A percentile compares a stretch with the other conserved stretches of the same genome.
These are phyloP conservation scores for Geotrypetes seraphini DNA, from an alignment of 2,797 vertebrate genomes.

Conservation along the genomic window DNA sequence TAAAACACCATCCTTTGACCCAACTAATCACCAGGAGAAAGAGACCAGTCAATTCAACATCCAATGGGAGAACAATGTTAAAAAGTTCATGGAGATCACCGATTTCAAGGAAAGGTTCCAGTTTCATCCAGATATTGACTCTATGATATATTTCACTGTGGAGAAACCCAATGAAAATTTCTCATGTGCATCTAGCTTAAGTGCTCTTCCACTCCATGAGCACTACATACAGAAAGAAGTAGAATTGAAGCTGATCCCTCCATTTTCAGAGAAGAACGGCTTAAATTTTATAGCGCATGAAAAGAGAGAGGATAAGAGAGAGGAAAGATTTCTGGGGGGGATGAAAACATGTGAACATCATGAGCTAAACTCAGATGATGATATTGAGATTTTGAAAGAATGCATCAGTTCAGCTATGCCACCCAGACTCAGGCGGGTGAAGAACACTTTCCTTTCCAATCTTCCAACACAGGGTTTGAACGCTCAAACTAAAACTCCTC, in stretches of 20 bases:
- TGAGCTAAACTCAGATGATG: slow-evolving; percentile 74
- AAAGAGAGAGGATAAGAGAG: slow-evolving; percentile 54
- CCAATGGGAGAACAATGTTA: slow-evolving; percentile 87
- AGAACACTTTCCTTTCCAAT: slow-evolving; percentile 69
- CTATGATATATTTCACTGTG: slow-evolving; percentile 93
- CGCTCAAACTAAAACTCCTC: slow-evolving; percentile 59
- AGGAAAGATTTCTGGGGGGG: slow-evolving; percentile 55
- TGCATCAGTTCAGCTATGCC: slow-evolving; percentile 94
- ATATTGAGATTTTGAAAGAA: slow-evolving; percentile 89
- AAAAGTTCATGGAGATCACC: slow-evolving; percentile 88
- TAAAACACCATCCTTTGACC: slow-evolving; percentile 84
- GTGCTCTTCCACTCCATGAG: slow-evolving; percentile 88
- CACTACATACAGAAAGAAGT: slow-evolving; percentile 94
- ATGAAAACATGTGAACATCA: slow-evolving; percentile 36
- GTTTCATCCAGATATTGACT: slow-evolving; percentile 83
- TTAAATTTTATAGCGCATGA: slow-evolving; percentile 50
- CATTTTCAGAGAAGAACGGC: slow-evolving; percentile 70
- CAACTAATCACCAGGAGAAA: slow-evolving; percentile 55
- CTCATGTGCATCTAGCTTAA: slow-evolving; percentile 96
- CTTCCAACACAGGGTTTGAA: slow-evolving; percentile 63
- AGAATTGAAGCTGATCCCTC: slow-evolving; percentile 85
- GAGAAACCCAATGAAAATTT: slow-evolving; percentile 97
- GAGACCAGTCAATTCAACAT: slow-evolving; percentile 69
- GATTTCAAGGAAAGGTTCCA: slow-evolving; percentile 90
- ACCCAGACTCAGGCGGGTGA: slow-evolving; percentile 80